Conservation (phyloP, 2,797 vertebrate genomes). For the Falco rusticolus region DNA sequence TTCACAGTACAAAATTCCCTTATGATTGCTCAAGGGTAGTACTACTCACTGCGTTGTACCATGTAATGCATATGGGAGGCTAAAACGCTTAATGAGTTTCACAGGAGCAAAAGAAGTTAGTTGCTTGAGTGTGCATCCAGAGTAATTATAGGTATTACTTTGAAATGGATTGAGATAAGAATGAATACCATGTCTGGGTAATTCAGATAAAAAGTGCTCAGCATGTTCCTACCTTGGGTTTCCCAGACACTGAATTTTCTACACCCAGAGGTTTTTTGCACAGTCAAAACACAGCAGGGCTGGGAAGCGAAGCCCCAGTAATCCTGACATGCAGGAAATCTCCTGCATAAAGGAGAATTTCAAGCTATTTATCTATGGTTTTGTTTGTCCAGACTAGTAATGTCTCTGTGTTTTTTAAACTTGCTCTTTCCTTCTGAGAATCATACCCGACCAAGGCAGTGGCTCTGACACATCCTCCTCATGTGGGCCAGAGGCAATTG, state of each 20-base stretch:
- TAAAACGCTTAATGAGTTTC: neutral
- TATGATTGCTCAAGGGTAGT: neutral
- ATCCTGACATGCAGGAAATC: neutral
- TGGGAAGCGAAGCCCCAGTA: neutral
- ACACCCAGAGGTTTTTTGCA: neutral
- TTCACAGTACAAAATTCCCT: neutral
- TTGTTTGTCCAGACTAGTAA: neutral
- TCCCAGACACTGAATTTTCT: neutral
- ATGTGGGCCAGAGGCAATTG: neutral
- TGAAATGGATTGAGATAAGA: neutral
- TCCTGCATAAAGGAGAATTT: neutral
- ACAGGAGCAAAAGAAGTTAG: neutral
- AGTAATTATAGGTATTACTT: neutral
- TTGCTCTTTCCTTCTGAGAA: neutral
- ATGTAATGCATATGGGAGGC: neutral
- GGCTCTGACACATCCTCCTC: neutral
- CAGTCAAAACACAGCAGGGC: neutral
- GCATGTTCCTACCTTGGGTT: neutral
- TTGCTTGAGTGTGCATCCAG: neutral
- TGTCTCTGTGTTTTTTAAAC: neutral
- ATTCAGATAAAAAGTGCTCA: neutral
- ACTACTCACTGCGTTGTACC: neutral
- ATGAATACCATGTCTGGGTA: neutral
- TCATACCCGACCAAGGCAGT: accelerated
- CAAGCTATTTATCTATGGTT: neutral